These are phyloP conservation scores for Phallusia fumigata DNA, from an alignment of 23 tunicate species.

Conservation along the genomic window DNA sequence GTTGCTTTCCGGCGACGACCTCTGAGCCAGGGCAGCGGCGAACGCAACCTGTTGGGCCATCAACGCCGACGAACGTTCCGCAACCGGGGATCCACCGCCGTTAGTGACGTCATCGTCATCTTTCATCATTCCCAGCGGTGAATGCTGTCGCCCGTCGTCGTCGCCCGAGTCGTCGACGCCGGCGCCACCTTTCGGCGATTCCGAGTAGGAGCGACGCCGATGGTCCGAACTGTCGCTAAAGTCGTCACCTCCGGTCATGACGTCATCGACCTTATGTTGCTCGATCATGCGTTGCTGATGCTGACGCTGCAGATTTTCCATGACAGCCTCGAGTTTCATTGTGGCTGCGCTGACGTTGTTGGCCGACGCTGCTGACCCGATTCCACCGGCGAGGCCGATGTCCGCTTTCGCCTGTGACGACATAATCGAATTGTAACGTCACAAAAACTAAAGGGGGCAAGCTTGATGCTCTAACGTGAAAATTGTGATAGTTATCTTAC, in stretches of 20 bases:
- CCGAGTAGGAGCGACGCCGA: constrained; percentile 27
- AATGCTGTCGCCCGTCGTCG: constrained; percentile 26
- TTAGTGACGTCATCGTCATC: constrained; percentile 40
- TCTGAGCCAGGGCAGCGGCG: constrained; percentile 81
- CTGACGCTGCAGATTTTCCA: constrained; percentile 91
- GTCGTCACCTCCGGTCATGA: constrained; percentile 50
- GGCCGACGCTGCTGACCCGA: constrained; percentile 34
- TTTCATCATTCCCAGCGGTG: constrained; percentile 29
- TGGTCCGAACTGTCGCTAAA: constrained; percentile 34
- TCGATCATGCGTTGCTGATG: constrained; percentile 56
- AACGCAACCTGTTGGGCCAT: constrained; percentile 69
- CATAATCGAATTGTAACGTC: background rate
- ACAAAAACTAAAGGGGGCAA: background rate
- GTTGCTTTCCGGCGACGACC: constrained; percentile 30
- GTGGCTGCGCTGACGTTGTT: constrained; percentile 35
- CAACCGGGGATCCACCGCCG: constrained; percentile 14
- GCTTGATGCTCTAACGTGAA: background rate
- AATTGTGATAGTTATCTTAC: background rate
- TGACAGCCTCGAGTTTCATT: constrained; percentile 87
- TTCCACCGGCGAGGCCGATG: constrained; percentile 67
- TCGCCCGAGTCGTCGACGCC: constrained; percentile 44
- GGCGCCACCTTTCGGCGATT: constrained; percentile 28
- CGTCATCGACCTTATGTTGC: constrained; percentile 47
- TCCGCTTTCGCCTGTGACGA: constrained; percentile 68
- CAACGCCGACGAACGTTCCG: constrained; percentile 35